A percentile compares a stretch with the other conserved stretches of the same genome.
Evolutionary conservation across 2,888 invertebrate species (phyloP).

Genomic region (Xylota sylvarum): DNA sequence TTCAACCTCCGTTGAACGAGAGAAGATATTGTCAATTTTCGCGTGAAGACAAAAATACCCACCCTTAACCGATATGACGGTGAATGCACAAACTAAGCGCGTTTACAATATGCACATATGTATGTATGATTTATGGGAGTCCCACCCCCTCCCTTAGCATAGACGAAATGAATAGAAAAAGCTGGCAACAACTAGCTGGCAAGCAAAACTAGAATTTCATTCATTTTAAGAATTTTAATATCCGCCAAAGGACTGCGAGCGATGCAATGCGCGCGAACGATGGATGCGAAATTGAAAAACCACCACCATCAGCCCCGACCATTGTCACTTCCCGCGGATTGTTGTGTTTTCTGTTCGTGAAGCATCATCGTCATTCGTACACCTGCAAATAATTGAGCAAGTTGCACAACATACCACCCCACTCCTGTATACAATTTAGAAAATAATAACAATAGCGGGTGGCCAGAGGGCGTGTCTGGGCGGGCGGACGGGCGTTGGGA

Average conservation of each 20-base stretch:
- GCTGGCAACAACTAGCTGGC: conserved; percentile 8
- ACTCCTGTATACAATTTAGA: conserved; percentile 15
- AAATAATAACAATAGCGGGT: conserved; percentile 27
- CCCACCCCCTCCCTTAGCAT: not conserved
- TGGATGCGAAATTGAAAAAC: conserved; percentile 50
- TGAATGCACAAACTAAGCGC: conserved; percentile 12
- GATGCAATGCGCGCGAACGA: conserved; percentile 22
- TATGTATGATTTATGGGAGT: not conserved
- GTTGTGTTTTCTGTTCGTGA: conserved; percentile 24
- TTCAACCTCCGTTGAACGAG: not conserved
- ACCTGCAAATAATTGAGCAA: conserved; percentile 50
- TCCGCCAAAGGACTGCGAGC: conserved; percentile 42
- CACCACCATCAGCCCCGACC: not conserved
- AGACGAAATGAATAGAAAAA: conserved; percentile 18
- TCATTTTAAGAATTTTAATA: conserved; percentile 60
- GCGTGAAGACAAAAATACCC: conserved; percentile 20
- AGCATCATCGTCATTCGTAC: conserved; percentile 22
- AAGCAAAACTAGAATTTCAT: conserved; percentile 39
- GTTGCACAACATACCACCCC: conserved; percentile 22
- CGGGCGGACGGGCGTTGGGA: not conserved
- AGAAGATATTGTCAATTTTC: conserved; percentile 62
- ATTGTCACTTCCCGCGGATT: not conserved
- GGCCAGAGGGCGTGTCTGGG: conserved; percentile 8
- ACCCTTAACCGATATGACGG: conserved; percentile 5
- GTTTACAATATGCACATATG: not conserved